Base-by-base conservation (phyloP, 2,888 invertebrate species). In the Cheilosia urbana region DNA sequence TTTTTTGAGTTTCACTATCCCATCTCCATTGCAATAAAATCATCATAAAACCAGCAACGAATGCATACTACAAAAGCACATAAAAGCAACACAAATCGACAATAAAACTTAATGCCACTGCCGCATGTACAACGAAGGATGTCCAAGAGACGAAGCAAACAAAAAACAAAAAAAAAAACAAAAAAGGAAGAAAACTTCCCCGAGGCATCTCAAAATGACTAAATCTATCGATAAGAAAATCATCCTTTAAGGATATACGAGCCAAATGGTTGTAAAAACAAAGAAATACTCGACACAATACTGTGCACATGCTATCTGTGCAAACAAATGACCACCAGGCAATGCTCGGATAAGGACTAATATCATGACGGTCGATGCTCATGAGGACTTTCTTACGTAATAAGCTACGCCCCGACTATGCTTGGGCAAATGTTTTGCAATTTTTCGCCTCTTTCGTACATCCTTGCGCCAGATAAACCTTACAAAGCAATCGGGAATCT, bases 261-360 rank as follows among this genome's bases (percentile, higher is more conserved):
- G 45, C 19, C 34, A 47, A 69, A 15, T 34, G 53, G 53, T 71
- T 53, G 51, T 2, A 66, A 49, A 65, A 72, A 68, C 21, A 72
- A 76, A 63, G 34, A 49, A 60, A 65, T 15, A 24, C 53, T 37
- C 80, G 40, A 60, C 42, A 57, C 47, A 58, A 47, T 19, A 30
- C 42, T 24, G 15, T 51, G 30, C 66, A 53, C 73, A 68, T 68
- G 71, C 58, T 76, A 80, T 68, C 73, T 51, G 66, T 37, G 57
- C 58, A 85, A 85, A 62, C 45, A 81, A 84, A 72, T 85, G 81
- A 85, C 85, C 85, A 81, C 66, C 60, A 81, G 72, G 73, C 83
- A 73, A 73, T 79, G 63, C 40, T 81, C 71, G 85, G 76, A 80
- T 80, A 69, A 84, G 75, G 66, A 76, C 85, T 85, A 81, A 81